These are phyloP conservation scores for Helostoma temminkii DNA, from an alignment of 2,797 vertebrate species.

Conservation along the genomic window DNA sequence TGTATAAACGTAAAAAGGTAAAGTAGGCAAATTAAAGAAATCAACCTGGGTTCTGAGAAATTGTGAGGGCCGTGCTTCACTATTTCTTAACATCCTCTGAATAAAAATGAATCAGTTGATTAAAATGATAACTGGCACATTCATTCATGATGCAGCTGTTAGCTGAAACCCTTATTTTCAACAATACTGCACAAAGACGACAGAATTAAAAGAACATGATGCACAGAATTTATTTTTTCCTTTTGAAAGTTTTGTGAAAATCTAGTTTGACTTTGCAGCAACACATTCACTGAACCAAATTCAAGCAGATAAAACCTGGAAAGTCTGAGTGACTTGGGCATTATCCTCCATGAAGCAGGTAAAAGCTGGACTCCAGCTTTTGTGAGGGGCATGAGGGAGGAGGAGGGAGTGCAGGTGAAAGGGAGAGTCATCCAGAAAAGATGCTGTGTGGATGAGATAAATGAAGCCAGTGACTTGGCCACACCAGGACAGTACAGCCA, in stretches of 20 bases:
- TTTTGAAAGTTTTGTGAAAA: not conserved
- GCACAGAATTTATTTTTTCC: too few species aligned
- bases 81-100: too few species aligned
- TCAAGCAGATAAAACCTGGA: constrained; percentile 21
- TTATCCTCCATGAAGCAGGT: constrained; percentile 13
- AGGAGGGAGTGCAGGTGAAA: constrained; percentile 28
- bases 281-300: constrained; percentile 24
- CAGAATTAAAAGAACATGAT: not conserved
- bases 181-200: not conserved
- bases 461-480: constrained; percentile 45
- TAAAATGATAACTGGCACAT: not conserved
- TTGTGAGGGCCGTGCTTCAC: too few species aligned
- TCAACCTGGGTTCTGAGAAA: not conserved
- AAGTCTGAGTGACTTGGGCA: constrained; percentile 33
- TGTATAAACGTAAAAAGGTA: too few species aligned
- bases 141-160: too few species aligned
- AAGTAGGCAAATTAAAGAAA: not conserved
- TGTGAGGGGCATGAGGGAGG: constrained; percentile 3
- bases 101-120: not conserved
- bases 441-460: constrained; percentile 55
- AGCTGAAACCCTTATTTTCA: not conserved
- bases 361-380: constrained; percentile 29
- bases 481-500: constrained; percentile 41
- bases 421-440: constrained; percentile 33
- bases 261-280: constrained; percentile 22